Base-by-base conservation (phyloP, 64 coral and sea anemone species). In the Montipora cactus region DNA sequence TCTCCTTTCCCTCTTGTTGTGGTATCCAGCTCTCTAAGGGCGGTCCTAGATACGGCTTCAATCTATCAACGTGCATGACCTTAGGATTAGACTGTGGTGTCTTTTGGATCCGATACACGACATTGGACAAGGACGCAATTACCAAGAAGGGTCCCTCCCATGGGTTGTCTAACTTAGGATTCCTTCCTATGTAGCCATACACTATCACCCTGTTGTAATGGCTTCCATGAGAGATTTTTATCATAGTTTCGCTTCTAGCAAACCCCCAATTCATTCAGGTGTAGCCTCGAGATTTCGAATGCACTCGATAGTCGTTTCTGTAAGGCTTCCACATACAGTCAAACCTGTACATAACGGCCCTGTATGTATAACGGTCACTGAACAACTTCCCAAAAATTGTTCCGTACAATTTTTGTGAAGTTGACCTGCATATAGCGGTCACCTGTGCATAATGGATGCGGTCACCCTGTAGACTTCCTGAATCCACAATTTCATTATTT, bases 11-110 rank as follows among this genome's bases (percentile, higher is more conserved):
- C 12, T 90, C 18, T 57, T 57, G 53, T 57, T 57, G 53, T 47
- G 75, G 0, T 11, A 87, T 62, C 94, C 89, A 95, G 47, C 61
- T 95, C 76, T 74, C 81, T 64, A 95, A 72, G 22, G 89, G 22
- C 14, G 94, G 89, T 20, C 94, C 82, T 11, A 95, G 94, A 50
- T 95, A 95, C 22, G 94, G 94, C 47, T 95, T 95, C 11, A 95
- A 48, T 8, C 75, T 72, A 10, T 95, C 87, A 10, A 28, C 73
- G 25, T 95, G 62, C 3, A 95, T 61, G 8, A 83, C 87, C 44
- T 53, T 95, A 49, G 88, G 88, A 51, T 79, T 90, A 23, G 74
- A 5, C 46, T 20, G 84, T 14, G 62, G 80, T 53, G 21, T 58
- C 22, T 22, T 81, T 58, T 59, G 79, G 18, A 25, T 81, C 1